Evolutionary conservation across 2,797 vertebrate genomes (phyloP).

Genomic region (Aeoliscus strigatus): DNA sequence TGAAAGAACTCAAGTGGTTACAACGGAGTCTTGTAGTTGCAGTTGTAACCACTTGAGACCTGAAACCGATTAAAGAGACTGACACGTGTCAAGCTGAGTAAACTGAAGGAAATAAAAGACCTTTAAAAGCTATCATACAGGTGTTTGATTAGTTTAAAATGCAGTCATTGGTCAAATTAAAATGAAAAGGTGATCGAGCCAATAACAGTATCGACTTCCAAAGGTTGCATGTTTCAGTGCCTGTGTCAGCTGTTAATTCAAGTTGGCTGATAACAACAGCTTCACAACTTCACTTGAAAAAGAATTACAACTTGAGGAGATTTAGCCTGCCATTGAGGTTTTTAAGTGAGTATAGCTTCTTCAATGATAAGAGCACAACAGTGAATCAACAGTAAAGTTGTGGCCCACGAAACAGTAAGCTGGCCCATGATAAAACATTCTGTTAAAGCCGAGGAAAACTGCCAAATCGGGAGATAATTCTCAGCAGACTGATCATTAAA

Average conservation of each 20-base stretch:
- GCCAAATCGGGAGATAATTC: conserved; percentile 1
- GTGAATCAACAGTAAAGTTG: conserved; percentile 16
- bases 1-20: too few species aligned
- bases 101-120: too few species aligned
- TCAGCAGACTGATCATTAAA: not conserved
- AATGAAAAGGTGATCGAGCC: too few species aligned
- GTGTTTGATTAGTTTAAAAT: too few species aligned
- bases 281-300: conserved; percentile 2
- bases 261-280: conserved; percentile 1
- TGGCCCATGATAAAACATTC: conserved; percentile 7
- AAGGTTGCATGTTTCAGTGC: too few species aligned
- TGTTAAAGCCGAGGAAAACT: not conserved
- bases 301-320: conserved; percentile 3
- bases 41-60: too few species aligned
- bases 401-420: conserved; percentile 1
- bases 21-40: too few species aligned
- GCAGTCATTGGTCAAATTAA: too few species aligned
- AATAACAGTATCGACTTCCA: too few species aligned
- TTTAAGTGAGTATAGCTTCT: conserved; percentile 6
- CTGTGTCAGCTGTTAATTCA: not conserved
- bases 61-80: too few species aligned
- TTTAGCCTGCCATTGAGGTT: not conserved
- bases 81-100: too few species aligned
- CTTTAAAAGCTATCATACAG: too few species aligned
- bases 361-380: conserved; percentile 8